Evolutionary conservation across 2,797 vertebrate species (phyloP).

Genomic region (Myotis daubentonii): DNA sequence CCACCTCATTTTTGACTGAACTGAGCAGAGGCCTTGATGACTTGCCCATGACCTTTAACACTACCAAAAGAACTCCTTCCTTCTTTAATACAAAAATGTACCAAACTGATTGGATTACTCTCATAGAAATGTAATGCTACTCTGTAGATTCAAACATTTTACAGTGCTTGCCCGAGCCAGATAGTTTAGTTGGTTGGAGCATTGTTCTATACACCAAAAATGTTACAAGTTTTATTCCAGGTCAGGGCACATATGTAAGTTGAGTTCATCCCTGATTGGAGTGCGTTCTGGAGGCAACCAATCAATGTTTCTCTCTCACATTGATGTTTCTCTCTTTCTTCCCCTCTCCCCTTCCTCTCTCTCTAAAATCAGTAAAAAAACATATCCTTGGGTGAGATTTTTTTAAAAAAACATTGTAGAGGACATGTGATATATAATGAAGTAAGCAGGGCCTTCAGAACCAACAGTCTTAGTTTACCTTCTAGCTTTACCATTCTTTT

Average conservation of each 20-base stretch:
- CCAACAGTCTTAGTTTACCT: neutral
- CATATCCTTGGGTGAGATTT: neutral
- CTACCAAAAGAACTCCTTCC: neutral
- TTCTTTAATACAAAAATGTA: constrained; percentile 17
- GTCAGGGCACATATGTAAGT: neutral
- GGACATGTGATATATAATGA: neutral
- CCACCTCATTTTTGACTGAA: neutral
- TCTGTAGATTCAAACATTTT: neutral
- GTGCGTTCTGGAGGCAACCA: neutral
- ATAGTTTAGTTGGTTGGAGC: neutral
- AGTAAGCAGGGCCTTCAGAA: neutral
- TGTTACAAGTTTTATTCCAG: neutral
- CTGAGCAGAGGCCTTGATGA: neutral
- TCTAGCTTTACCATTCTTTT: neutral
- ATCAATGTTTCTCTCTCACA: neutral
- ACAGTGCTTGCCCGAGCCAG: neutral
- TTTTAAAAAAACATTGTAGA: neutral
- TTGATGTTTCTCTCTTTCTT: neutral
- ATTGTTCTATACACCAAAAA: neutral
- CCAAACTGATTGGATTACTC: neutral
- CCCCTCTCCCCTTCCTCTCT: neutral
- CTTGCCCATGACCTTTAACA: neutral
- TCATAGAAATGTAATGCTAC: constrained; percentile 38
- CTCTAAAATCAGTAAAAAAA: neutral
- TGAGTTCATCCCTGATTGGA: neutral